A percentile compares a stretch with the other conserved stretches of the same genome.
Conservation (phyloP, 1,140 invertebrate species). For the Meloidogyne floridensis region DNA sequence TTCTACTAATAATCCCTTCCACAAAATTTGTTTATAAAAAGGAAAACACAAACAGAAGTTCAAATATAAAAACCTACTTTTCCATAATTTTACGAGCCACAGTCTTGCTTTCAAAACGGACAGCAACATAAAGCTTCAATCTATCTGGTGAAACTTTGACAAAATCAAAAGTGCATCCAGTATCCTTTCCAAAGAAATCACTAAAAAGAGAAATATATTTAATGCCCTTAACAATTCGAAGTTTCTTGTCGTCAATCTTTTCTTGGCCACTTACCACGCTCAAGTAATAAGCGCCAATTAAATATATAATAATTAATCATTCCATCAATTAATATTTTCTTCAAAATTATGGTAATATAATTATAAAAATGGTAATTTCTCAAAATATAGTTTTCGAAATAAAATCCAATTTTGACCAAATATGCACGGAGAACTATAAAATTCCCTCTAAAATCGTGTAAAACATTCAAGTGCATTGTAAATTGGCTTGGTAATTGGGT, state of each 20-base stretch:
- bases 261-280: background rate
- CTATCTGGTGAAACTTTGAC: slow-evolving; percentile 40
- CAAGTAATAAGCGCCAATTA: background rate
- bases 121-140: slow-evolving; percentile 36
- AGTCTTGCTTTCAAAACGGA: slow-evolving; percentile 41
- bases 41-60: background rate
- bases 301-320: background rate
- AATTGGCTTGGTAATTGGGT: slow-evolving; percentile 1
- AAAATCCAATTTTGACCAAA: slow-evolving; percentile 9
- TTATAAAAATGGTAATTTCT: background rate
- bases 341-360: slow-evolving; percentile 5
- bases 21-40: background rate
- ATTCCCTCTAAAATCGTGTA: background rate
- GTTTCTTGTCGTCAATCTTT: background rate
- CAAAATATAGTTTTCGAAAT: slow-evolving; percentile 5
- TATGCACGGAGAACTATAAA: background rate
- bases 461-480: slow-evolving; percentile 18
- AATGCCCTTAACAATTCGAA: slow-evolving; percentile 2
- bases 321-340: background rate
- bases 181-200: slow-evolving; percentile 46
- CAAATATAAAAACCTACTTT: slow-evolving; percentile 24
- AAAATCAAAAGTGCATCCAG: slow-evolving; percentile 51
- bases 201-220: slow-evolving; percentile 30
- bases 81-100: slow-evolving; percentile 34
- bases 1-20: no score